Evolutionary conservation across 2,888 invertebrate species (phyloP), one percentile per base, ranked within the genome.

Genomic region (Andrena dorsata): DNA sequence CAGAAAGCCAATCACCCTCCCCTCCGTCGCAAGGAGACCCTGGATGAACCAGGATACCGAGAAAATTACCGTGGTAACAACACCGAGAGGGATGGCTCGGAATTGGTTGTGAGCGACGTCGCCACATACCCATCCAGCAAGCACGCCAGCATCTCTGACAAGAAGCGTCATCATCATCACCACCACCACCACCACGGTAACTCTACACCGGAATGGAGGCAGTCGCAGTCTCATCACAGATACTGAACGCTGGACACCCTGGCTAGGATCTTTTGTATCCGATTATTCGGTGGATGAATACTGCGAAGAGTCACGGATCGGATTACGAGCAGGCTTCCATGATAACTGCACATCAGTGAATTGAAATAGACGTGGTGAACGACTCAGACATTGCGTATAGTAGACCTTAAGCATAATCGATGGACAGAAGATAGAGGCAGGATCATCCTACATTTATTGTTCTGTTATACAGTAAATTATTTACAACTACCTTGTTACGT

Each of bases 131-230:
- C 94, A 6, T 87, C 95, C 92, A 94, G 94, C 94, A 89, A 95
- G 94, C 86, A 94, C 91, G 75, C 94, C 90, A 93, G 92, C 90
- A 92, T 93, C 49, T 93, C 86, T 35, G 95, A 96, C 90, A 96
- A 96, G 93, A 96, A 96, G 75, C 95, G 96, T 47, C 96, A 97
- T 86, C 97, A 97, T 86, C 97, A 97, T 89, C 97, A 97, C 88
- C 97, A 97, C 92, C 96, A 96, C 88, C 95, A 96, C 86, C 95
- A 95, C 75, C 94, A 95, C 80, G 93, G 94, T 74, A 93, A 91
- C 82, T 90, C 93, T 74, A 94, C 95, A 75, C 94, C 95, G n/a
- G 95, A 95, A 86, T 95, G 95, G 94, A 95, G 95, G 86, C 95
- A 95, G 79, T 95, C 95, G 89, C 94, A 90, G 90, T 93, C 90